A percentile compares a stretch with the other conserved stretches of the same genome.
Evolutionary conservation across 2,888 invertebrate genomes (phyloP).

Genomic region (Siphonodentalium dalli): DNA sequence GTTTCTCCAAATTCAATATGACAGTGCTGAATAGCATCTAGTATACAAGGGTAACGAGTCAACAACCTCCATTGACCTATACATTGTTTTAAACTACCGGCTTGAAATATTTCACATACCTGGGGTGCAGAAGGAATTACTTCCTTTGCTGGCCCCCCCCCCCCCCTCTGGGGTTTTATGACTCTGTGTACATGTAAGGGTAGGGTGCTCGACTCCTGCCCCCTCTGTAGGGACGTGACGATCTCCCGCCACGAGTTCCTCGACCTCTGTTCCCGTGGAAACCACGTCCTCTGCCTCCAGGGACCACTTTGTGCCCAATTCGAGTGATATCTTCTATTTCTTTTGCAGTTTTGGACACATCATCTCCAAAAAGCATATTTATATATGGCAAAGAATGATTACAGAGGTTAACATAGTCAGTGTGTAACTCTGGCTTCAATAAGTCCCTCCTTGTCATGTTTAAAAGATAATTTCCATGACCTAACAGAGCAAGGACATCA

Average conservation of each 20-base stretch:
- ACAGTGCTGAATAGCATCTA: constrained; percentile 18
- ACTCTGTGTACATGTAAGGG: too few relatives aligned
- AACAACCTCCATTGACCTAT: constrained; percentile 17
- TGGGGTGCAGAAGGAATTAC: too few relatives aligned
- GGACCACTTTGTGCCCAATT: constrained; percentile 7
- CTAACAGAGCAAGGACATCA: constrained; percentile 16
- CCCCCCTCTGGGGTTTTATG: neutral
- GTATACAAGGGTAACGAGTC: constrained; percentile 11
- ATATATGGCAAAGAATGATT: constrained; percentile 11
- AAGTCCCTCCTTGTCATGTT: constrained; percentile 14
- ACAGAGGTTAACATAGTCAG: constrained; percentile 15
- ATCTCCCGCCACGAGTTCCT: neutral
- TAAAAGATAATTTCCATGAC: constrained; percentile 27
- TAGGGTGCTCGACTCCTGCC: too few relatives aligned
- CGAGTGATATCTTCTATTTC: constrained; percentile 25
- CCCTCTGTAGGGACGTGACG: too few relatives aligned
- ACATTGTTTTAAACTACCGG: constrained; percentile 15
- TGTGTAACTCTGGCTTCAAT: constrained; percentile 11
- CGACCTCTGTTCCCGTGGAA: too few relatives aligned
- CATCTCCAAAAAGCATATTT: constrained; percentile 23
- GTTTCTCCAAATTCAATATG: constrained; percentile 9
- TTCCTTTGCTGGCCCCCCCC: too few relatives aligned
- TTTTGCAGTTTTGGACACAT: constrained; percentile 23
- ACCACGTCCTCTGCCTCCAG: neutral
- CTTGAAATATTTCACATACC: too few relatives aligned